Conservation (phyloP, 2,113 vertebrate genomes). For the Toxotes chatareus region DNA sequence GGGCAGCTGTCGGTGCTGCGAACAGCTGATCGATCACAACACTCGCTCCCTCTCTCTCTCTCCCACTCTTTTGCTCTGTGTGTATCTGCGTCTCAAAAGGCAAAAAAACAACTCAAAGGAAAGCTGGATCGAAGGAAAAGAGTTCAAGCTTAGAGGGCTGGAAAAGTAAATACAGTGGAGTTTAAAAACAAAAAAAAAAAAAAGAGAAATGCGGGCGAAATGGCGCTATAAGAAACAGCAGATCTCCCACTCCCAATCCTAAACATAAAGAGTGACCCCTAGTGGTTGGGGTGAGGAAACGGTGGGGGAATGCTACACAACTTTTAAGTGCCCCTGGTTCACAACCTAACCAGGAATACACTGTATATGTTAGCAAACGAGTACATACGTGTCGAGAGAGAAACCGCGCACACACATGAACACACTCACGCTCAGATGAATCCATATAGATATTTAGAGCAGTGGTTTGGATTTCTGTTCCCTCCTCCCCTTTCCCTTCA, state of each 20-base stretch:
- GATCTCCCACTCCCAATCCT: slow-evolving; percentile 66
- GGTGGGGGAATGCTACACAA: slow-evolving; percentile 57
- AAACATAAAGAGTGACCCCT: slow-evolving; percentile 75
- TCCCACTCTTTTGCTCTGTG: slow-evolving; percentile 81
- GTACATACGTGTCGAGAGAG: slow-evolving; percentile 78
- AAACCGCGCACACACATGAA: slow-evolving; percentile 59
- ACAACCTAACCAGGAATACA: slow-evolving; percentile 81
- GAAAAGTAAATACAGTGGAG: slow-evolving; percentile 58
- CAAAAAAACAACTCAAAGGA: slow-evolving; percentile 67
- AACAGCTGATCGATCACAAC: slow-evolving; percentile 84
- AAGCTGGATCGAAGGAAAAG: slow-evolving; percentile 62
- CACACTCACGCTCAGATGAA: slow-evolving; percentile 65
- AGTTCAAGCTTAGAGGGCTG: slow-evolving; percentile 61
- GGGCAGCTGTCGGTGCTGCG: slow-evolving; percentile 75
- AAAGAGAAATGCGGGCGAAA: slow-evolving; percentile 45
- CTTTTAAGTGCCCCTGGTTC: slow-evolving; percentile 79
- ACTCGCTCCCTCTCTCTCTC: slow-evolving; percentile 83
- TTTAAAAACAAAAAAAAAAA: slow-evolving; percentile 44
- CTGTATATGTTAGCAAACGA: slow-evolving; percentile 81
- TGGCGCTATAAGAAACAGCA: slow-evolving; percentile 63
- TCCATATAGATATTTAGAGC: slow-evolving; percentile 80
- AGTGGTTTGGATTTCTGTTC: slow-evolving; percentile 74
- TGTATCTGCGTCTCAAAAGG: slow-evolving; percentile 80
- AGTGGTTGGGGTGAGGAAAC: slow-evolving; percentile 62
- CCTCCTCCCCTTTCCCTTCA: slow-evolving; percentile 50